Evolutionary conservation across 2,888 invertebrate species (phyloP).

Genomic region (Rotaria macrura): DNA sequence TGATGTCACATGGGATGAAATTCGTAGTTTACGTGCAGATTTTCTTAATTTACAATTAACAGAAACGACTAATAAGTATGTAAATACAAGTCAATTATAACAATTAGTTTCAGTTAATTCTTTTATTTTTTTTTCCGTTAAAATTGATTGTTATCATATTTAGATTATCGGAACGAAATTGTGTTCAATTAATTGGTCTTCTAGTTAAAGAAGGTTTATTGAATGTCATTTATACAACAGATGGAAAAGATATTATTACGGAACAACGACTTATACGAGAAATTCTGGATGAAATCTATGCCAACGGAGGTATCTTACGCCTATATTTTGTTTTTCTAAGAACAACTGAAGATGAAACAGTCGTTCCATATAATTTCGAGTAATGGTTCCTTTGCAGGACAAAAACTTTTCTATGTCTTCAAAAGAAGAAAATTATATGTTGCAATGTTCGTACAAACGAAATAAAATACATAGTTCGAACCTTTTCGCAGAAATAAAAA

Average conservation of each 20-base stretch:
- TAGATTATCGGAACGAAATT: slow-evolving; percentile 89
- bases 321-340: no score
- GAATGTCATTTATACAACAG: slow-evolving; percentile 75
- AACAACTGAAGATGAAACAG: no score
- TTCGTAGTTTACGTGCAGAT: slow-evolving; percentile 7
- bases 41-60: slow-evolving; percentile 25
- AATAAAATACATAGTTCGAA: no score
- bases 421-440: no score
- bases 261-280: slow-evolving; percentile 76
- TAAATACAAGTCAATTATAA: background rate
- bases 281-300: slow-evolving; percentile 76
- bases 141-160: slow-evolving; percentile 41
- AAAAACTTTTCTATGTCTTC: no score
- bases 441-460: no score
- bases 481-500: no score
- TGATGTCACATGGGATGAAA: slow-evolving; percentile 7
- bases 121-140: no score
- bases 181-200: slow-evolving; percentile 83
- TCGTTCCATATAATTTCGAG: no score
- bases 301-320: slow-evolving; percentile 58
- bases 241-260: slow-evolving; percentile 94
- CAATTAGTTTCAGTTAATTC: no score
- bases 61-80: slow-evolving; percentile 5
- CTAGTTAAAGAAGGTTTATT: slow-evolving; percentile 70
- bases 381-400: no score